Evolutionary conservation across 2,113 vertebrate species (phyloP), one percentile per base, ranked within the genome.

Genomic region (Bos javanicus): DNA sequence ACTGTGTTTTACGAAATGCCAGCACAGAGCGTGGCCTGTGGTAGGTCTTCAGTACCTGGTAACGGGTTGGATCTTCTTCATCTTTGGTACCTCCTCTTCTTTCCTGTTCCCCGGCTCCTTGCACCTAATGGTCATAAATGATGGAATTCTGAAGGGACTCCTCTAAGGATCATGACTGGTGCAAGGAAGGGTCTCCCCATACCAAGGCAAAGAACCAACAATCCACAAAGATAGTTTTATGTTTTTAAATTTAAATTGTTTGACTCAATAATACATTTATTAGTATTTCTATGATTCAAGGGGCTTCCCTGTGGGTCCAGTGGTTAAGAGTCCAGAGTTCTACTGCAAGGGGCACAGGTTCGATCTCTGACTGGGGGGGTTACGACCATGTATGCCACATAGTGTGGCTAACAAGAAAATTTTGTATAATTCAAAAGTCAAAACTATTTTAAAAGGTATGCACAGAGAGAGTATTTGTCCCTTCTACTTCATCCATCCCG

Each of bases 201-300:
- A 48, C 57, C 54, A 88, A 57, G 28, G 16, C 62, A 25, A 81
- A 81, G 36, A 67, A 48, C 5, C 57, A 23, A 87, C 56, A 86
- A 60, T 43, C 78, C 25, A n/a, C 71, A 84, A 50, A 89, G 80
- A 95, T 82, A 52, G 59, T 23, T 83, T 60, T 17, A 28, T 80
- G 39, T 78, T 97, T 90, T 94, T 56, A 87, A 97, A 30, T 81
- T 71, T 94, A 39, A 56, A 91, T 33, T 67, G 17, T 82, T 78
- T 94, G 30, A 95, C 54, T 71, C 3, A 4, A 36, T 83, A 82
- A 97, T 86, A 48, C 10, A 39, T 56, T 50, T 30, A 57, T 64
- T 50, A 56, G 64, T 78, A 57, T 80, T 57, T 62, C 36, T 48
- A 12, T 39, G 76, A 86, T 7, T 96, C 33, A 81, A 54, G 23